A percentile compares a stretch with the other conserved stretches of the same genome.
These are phyloP conservation scores for Doryteuthis pealeii DNA, from an alignment of 1,140 invertebrate genomes.

Conservation along the genomic window DNA sequence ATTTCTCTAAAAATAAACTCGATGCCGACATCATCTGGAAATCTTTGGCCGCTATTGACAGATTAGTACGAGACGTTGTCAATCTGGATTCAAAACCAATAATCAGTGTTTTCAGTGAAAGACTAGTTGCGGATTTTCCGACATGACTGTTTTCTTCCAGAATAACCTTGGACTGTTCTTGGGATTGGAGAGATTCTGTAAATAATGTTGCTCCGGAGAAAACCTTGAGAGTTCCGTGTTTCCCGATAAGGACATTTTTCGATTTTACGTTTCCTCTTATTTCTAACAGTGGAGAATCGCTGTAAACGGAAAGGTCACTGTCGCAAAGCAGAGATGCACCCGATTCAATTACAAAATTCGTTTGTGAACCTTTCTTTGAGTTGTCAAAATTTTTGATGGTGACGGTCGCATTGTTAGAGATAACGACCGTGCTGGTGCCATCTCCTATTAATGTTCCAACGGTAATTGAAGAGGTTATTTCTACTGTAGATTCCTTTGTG, in stretches of 20 bases:
- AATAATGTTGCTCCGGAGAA: constrained; percentile 22
- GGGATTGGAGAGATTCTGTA: constrained; percentile 13
- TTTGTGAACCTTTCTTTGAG: constrained; percentile 20
- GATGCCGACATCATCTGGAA: constrained; percentile 37
- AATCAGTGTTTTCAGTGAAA: constrained; percentile 19
- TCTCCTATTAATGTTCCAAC: constrained; percentile 22
- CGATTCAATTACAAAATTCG: constrained; percentile 17
- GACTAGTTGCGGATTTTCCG: not conserved
- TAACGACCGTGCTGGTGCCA: constrained; percentile 12
- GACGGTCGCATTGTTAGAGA: constrained; percentile 13
- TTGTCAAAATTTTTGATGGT: constrained; percentile 14
- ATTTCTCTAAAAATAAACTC: constrained; percentile 11
- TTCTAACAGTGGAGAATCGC: constrained; percentile 19
- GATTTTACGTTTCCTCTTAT: constrained; percentile 27
- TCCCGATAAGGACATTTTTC: constrained; percentile 25
- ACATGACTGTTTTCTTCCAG: not conserved
- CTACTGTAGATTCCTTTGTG: constrained; percentile 25
- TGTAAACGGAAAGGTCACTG: constrained; percentile 23
- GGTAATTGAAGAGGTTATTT: constrained; percentile 21
- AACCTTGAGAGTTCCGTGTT: constrained; percentile 27
- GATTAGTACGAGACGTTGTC: constrained; percentile 26
- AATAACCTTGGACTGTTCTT: constrained; percentile 6
- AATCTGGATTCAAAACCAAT: constrained; percentile 34
- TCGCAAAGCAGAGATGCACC: constrained; percentile 16
- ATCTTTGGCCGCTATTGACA: constrained; percentile 23